A percentile compares a stretch with the other conserved stretches of the same genome.
phyloP scores from a whole-genome alignment of 23 tunicate genomes.

The Clavelina lepadiformis region DNA sequence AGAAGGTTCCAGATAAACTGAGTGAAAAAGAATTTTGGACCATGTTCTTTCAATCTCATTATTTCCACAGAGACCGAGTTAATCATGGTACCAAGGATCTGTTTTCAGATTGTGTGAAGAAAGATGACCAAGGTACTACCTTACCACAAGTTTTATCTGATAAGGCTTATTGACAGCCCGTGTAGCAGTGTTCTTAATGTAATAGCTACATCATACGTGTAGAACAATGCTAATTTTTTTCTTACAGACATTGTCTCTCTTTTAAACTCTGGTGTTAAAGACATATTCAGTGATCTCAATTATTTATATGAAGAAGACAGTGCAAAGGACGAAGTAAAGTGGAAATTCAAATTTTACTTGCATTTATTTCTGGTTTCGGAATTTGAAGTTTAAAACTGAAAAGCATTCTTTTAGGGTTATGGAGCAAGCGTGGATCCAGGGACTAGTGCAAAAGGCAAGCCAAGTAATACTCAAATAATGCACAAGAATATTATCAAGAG shows the following conservation, averaged over 20 bases:
- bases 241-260: slow-evolving; percentile 48
- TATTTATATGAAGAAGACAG: slow-evolving; percentile 70
- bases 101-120: slow-evolving; percentile 80
- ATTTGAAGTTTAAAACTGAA: neutral
- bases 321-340: slow-evolving; percentile 53
- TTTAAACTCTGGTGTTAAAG: slow-evolving; percentile 66
- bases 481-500: slow-evolving; percentile 71
- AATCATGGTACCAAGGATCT: slow-evolving; percentile 75
- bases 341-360: neutral
- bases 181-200: no score
- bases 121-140: slow-evolving; percentile 75
- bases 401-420: slow-evolving; percentile 38
- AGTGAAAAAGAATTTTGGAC: slow-evolving; percentile 97
- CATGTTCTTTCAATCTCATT: slow-evolving; percentile 95
- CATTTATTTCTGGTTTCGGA: no score
- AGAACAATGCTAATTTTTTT: no score
- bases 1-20: slow-evolving; percentile 88
- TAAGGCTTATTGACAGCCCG: neutral
- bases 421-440: slow-evolving; percentile 18
- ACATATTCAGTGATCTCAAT: slow-evolving; percentile 50
- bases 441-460: slow-evolving; percentile 36
- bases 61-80: slow-evolving; percentile 85
- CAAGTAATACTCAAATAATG: slow-evolving; percentile 39
- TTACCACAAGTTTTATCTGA: neutral
- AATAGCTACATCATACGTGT: no score